Evolutionary conservation across 2,888 invertebrate genomes (phyloP).

Genomic region (Timema podura): DNA sequence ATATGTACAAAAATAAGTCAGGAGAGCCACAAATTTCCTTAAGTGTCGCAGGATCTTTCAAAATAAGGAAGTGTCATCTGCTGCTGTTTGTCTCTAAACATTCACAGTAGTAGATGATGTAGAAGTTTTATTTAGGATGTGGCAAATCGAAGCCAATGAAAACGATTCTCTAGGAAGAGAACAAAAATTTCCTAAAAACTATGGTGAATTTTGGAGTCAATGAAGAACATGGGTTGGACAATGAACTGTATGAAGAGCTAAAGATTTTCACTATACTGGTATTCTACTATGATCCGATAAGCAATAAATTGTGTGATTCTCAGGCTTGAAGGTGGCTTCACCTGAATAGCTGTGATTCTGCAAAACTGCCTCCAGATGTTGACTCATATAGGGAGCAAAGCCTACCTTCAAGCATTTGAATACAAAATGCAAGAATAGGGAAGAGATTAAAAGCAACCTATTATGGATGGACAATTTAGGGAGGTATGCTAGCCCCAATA

Average conservation of each 20-base stretch:
- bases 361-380: not conserved
- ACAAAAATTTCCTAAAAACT: not conserved
- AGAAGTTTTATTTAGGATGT: not conserved
- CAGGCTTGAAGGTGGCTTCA: not conserved
- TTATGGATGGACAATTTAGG: not conserved
- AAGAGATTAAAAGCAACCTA: not conserved
- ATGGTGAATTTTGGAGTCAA: not conserved
- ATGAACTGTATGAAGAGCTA: not conserved
- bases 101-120: not conserved
- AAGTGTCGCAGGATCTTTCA: not conserved
- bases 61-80: constrained; percentile 2
- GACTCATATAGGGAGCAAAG: not conserved
- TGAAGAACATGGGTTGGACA: not conserved
- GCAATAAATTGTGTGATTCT: not conserved
- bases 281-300: not conserved
- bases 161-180: not conserved
- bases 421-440: not conserved
- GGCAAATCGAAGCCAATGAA: not conserved
- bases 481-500: not conserved
- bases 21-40: not conserved
- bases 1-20: not conserved
- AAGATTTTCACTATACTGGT: not conserved
- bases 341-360: not conserved
- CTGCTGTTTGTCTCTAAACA: not conserved
- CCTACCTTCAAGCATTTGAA: constrained; percentile 8